Evolutionary conservation across 2,797 vertebrate genomes (phyloP).

Genomic region (Galago senegalensis): DNA sequence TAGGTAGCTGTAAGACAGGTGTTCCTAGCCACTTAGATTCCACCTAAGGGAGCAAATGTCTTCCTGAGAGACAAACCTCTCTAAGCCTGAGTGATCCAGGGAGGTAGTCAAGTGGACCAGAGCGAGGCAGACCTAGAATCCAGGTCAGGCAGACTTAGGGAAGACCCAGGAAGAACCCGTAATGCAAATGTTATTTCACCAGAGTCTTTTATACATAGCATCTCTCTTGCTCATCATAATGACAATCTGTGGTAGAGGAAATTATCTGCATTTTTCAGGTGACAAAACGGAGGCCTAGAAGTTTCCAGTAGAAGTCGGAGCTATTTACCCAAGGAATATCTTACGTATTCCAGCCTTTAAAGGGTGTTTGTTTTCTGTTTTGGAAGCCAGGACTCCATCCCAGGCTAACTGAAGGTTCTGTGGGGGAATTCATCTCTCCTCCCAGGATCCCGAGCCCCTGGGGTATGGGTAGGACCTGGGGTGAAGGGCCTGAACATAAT

Average conservation of each 20-base stretch:
- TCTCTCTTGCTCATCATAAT: background rate
- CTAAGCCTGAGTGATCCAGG: background rate
- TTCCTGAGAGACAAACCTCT: background rate
- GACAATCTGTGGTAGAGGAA: background rate
- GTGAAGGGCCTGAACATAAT: background rate
- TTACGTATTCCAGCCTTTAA: background rate
- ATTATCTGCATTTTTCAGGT: background rate
- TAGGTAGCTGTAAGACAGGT: background rate
- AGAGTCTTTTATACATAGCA: background rate
- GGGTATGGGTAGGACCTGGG: background rate
- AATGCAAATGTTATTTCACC: background rate
- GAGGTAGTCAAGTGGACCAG: background rate
- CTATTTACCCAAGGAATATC: background rate
- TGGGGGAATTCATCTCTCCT: background rate
- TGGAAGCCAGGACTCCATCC: background rate
- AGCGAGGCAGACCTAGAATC: background rate
- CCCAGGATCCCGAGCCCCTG: background rate
- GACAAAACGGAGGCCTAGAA: background rate
- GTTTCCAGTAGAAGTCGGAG: conserved; percentile 24
- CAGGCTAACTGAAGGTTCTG: background rate
- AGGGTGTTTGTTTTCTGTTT: background rate
- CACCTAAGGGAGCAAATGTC: background rate
- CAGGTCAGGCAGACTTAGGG: background rate
- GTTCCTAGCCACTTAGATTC: background rate
- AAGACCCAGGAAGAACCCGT: background rate